phyloP scores from a whole-genome alignment of 2,888 invertebrate species.

The Campoplex capitator region DNA sequence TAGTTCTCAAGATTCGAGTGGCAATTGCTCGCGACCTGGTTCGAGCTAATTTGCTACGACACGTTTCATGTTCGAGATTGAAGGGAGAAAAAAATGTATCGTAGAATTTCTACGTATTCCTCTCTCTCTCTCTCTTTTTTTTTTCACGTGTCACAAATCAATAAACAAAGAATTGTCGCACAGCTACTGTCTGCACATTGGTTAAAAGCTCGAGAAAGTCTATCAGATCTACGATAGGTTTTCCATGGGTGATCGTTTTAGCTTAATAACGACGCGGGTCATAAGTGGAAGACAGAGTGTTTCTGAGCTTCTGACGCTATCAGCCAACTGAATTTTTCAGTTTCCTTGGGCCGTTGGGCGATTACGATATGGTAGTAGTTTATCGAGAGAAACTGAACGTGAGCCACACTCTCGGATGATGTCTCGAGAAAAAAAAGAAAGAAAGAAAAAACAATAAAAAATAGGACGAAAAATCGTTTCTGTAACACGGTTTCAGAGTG shows the following conservation, averaged over 20 bases:
- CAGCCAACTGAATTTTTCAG: neutral
- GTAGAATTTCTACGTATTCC: neutral
- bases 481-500: neutral
- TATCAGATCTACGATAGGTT: neutral
- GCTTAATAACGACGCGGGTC: too few species aligned
- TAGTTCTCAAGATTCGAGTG: slow-evolving; percentile 46
- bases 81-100: slow-evolving; percentile 3
- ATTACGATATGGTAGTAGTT: too few species aligned
- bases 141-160: neutral
- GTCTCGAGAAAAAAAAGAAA: neutral
- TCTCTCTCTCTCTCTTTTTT: neutral
- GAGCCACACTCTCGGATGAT: neutral
- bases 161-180: neutral
- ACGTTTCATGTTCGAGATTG: neutral
- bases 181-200: neutral
- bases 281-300: neutral
- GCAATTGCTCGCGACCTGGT: slow-evolving; percentile 47
- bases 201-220: neutral
- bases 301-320: too few species aligned
- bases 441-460: neutral
- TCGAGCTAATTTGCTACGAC: slow-evolving; percentile 36
- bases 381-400: neutral
- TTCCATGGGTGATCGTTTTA: neutral
- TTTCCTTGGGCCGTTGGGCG: too few species aligned
- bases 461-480: neutral